Percentiles rank a stretch among this genome's conserved stretches.
Conservation (phyloP, 2,797 vertebrate genomes). For the Lepus oiostolus region DNA sequence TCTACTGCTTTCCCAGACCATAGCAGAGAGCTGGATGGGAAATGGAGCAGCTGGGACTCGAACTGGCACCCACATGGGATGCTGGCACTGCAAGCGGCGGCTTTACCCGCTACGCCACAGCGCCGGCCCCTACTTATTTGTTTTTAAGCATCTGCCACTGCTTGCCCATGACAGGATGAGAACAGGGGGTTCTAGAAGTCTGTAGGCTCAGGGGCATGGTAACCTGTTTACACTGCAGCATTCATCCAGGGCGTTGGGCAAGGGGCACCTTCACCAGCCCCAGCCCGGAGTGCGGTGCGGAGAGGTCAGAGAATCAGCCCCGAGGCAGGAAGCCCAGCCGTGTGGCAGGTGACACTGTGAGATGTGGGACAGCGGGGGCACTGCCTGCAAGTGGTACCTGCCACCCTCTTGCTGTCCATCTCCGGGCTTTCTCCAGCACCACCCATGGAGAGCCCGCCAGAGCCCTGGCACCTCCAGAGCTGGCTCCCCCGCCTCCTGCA, state of each 20-base stretch:
- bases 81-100: too few species aligned
- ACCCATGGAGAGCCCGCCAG: rapidly evolving
- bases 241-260: not conserved
- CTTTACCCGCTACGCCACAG: too few species aligned
- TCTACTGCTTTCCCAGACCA: too few species aligned
- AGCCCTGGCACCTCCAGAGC: not conserved
- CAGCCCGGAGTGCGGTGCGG: not conserved
- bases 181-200: not conserved
- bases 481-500: not conserved
- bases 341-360: not conserved
- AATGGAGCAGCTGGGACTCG: too few species aligned
- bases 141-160: not conserved
- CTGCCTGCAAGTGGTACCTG: not conserved
- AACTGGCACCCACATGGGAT: too few species aligned
- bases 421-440: too few species aligned
- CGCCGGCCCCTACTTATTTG: not conserved
- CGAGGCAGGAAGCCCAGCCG: not conserved
- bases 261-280: not conserved
- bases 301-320: not conserved
- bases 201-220: not conserved
- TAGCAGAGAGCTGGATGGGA: too few species aligned
- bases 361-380: not conserved
- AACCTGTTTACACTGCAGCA: not conserved
- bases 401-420: rapidly evolving
- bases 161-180: not conserved